phyloP scores from a whole-genome alignment of 2,888 invertebrate genomes.

The Sturmia bella region DNA sequence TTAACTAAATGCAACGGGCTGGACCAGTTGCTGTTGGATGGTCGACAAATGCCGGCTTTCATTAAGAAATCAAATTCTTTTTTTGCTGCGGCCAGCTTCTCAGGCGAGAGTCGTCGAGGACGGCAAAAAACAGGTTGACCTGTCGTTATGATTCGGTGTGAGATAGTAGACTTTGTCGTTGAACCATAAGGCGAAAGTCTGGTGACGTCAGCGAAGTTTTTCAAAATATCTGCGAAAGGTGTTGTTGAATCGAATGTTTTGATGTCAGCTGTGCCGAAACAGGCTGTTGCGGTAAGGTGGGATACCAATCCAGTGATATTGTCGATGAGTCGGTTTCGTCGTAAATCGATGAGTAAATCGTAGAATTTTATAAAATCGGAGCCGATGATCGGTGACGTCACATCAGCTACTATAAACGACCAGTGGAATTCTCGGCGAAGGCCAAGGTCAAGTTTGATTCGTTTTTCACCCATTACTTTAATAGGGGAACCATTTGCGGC shows the following conservation, averaged over 20 bases:
- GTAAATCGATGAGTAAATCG: constrained; percentile 19
- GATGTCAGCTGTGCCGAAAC: background rate
- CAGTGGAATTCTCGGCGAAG: constrained; percentile 6
- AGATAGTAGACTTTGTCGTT: background rate
- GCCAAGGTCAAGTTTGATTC: background rate
- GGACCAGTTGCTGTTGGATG: constrained; percentile 45
- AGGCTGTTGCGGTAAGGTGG: background rate
- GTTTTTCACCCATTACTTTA: background rate
- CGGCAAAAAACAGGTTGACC: constrained; percentile 23
- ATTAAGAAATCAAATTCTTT: constrained; percentile 45
- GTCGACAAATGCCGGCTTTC: constrained; percentile 46
- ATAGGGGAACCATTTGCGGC: constrained; percentile 26
- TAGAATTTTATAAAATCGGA: constrained; percentile 26
- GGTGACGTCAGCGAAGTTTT: background rate
- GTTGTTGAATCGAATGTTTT: background rate
- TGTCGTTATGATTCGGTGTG: constrained; percentile 20
- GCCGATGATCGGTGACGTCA: constrained; percentile 4
- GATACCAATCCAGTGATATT: background rate
- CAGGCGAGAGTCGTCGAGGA: background rate
- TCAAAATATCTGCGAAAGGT: background rate
- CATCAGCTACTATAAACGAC: constrained; percentile 15
- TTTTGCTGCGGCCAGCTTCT: constrained; percentile 19
- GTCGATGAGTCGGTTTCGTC: constrained; percentile 11
- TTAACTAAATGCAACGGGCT: constrained; percentile 52
- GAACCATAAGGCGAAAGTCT: background rate